These are phyloP conservation scores for Telmatherina bonti DNA, from an alignment of 2,797 vertebrate species.

Conservation along the genomic window DNA sequence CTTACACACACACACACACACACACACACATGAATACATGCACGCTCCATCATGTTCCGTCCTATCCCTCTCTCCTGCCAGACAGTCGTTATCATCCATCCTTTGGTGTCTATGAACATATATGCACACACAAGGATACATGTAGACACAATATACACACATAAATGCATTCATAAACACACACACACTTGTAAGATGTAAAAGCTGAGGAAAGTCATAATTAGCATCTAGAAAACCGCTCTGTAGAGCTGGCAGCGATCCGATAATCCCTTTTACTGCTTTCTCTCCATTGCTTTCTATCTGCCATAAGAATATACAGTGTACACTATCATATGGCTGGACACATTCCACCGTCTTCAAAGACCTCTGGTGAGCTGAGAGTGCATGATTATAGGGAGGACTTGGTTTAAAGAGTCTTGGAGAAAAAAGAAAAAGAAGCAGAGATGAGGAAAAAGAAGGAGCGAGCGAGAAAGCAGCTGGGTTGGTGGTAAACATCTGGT, in stretches of 20 bases:
- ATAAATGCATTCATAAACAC: conserved; percentile 2
- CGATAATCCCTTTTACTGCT: conserved; percentile 38
- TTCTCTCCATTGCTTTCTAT: conserved; percentile 56
- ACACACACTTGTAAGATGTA: conserved; percentile 29
- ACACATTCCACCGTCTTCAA: conserved; percentile 74
- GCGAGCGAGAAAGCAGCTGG: conserved; percentile 75
- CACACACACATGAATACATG: conserved; percentile 1
- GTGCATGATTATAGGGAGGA: conserved; percentile 77
- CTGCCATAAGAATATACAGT: conserved; percentile 53
- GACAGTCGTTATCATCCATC: conserved; percentile 53
- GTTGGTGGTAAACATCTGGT: conserved; percentile 76
- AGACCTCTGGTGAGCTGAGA: conserved; percentile 64
- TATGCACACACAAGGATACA: conserved; percentile 3
- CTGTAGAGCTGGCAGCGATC: conserved; percentile 36
- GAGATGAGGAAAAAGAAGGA: conserved; percentile 40
- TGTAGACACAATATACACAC: conserved; percentile 18
- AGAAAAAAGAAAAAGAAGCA: conserved; percentile 32
- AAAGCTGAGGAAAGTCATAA: conserved; percentile 38
- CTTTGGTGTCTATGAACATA: conserved; percentile 34
- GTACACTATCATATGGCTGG: conserved; percentile 62
- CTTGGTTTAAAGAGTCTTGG: conserved; percentile 61
- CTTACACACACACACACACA: conserved; percentile 18
- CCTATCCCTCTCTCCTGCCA: conserved; percentile 21
- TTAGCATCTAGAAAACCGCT: conserved; percentile 61
- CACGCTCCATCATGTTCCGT: conserved; percentile 32